A percentile compares a stretch with the other conserved stretches of the same genome.
These are phyloP conservation scores for Anastatus disparis DNA, from an alignment of 1,140 invertebrate species.

Conservation along the genomic window DNA sequence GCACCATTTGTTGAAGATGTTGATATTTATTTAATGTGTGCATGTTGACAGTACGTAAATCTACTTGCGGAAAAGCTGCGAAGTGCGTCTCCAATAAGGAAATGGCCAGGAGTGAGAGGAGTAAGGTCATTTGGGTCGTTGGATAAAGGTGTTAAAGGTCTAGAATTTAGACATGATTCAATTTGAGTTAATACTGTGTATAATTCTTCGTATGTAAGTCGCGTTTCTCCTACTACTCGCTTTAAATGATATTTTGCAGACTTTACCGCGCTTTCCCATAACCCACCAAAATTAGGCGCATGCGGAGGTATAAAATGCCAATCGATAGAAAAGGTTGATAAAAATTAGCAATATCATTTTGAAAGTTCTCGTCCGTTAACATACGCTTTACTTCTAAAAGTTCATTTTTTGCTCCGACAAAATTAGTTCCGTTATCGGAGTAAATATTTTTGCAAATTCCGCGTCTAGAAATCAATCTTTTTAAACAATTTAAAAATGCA, in stretches of 20 bases:
- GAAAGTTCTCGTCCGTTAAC: not conserved
- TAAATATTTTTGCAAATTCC: not conserved
- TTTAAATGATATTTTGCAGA: not conserved
- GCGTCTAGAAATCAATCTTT: conserved; percentile 20
- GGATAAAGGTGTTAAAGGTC: not conserved
- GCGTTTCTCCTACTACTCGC: not conserved
- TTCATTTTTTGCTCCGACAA: not conserved
- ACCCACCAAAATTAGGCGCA: conserved; percentile 17
- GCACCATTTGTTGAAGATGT: not conserved
- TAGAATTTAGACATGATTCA: conserved; percentile 22
- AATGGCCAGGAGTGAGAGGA: not conserved
- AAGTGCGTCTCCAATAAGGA: conserved; percentile 27
- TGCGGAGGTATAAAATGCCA: conserved; percentile 13
- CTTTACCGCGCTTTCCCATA: too few species aligned
- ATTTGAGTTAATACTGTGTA: conserved; percentile 23
- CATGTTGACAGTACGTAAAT: not conserved
- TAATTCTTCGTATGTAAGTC: not conserved
- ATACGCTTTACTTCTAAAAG: not conserved
- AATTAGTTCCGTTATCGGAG: conserved; percentile 10
- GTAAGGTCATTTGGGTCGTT: conserved; percentile 11
- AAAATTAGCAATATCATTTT: not conserved
- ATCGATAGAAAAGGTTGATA: not conserved
- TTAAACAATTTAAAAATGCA: not conserved
- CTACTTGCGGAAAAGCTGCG: not conserved
- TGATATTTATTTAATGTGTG: conserved; percentile 7